A percentile compares a stretch with the other conserved stretches of the same genome.
Conservation (phyloP, 1,140 invertebrate species). For the Asobara japonica region DNA sequence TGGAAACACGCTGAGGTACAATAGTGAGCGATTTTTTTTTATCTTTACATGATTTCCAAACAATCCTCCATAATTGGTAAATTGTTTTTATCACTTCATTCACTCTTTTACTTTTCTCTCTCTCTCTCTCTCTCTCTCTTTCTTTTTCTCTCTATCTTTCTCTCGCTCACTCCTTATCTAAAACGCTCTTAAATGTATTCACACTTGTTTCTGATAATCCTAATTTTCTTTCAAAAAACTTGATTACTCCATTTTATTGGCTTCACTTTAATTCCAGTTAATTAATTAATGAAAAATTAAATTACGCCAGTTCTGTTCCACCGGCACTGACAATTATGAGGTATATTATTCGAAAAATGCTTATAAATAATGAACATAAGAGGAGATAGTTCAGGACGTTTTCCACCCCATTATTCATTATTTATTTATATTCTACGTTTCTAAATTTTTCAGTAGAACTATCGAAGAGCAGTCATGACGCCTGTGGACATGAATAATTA, state of each 20-base stretch:
- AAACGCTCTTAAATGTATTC: not conserved
- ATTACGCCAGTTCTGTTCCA: too few species aligned
- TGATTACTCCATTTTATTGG: too few species aligned
- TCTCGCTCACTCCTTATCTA: not conserved
- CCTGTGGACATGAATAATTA: not conserved
- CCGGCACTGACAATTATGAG: not conserved
- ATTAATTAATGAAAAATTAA: too few species aligned
- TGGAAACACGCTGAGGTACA: conserved; percentile 33
- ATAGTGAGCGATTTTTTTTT: conserved; percentile 30
- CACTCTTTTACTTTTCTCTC: conserved; percentile 1
- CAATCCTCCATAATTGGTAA: not conserved
- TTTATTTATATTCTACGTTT: not conserved
- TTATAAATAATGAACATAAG: conserved; percentile 18
- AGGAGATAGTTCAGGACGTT: not conserved
- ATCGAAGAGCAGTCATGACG: conserved; percentile 27
- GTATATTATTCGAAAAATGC: conserved; percentile 19
- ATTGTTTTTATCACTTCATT: not conserved
- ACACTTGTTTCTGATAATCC: not conserved
- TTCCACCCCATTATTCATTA: not conserved
- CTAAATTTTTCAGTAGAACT: conserved; percentile 23
- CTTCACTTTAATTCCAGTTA: too few species aligned
- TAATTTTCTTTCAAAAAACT: not conserved
- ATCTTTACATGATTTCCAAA: too few species aligned
- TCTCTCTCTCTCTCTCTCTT: not conserved
- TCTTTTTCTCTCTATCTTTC: not conserved